Evolutionary conservation across 1,140 invertebrate genomes (phyloP).

Genomic region (Harlomillsia oculata): DNA sequence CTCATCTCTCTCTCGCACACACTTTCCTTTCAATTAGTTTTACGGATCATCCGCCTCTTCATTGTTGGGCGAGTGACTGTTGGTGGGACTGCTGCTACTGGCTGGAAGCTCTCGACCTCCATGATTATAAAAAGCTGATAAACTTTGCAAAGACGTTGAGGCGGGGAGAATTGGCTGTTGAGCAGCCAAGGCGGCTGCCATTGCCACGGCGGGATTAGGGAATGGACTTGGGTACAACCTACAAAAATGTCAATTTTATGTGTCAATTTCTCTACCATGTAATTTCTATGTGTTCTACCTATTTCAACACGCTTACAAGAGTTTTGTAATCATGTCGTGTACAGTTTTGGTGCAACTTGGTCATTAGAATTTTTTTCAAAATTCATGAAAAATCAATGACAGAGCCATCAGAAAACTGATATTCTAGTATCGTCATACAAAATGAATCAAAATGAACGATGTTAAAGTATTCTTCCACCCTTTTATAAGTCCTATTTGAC

Average conservation of each 20-base stretch:
- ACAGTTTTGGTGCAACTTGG: too few relatives aligned
- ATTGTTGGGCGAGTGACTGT: slow-evolving; percentile 33
- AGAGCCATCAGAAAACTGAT: too few relatives aligned
- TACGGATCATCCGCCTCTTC: slow-evolving; percentile 33
- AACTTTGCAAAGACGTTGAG: slow-evolving; percentile 48
- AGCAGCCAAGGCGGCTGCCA: slow-evolving; percentile 44
- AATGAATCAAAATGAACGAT: too few relatives aligned
- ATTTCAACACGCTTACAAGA: background rate
- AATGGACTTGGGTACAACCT: slow-evolving; percentile 52
- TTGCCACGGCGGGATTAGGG: slow-evolving; percentile 31
- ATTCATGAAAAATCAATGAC: too few relatives aligned
- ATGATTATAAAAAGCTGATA: slow-evolving; percentile 52
- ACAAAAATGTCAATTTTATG: slow-evolving; percentile 6
- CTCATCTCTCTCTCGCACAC: too few relatives aligned
- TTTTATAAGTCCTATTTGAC: too few relatives aligned
- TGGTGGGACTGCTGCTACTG: slow-evolving; percentile 29
- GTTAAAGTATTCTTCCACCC: too few relatives aligned
- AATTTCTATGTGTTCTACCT: background rate
- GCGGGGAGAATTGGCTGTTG: slow-evolving; percentile 52
- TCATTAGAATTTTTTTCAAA: too few relatives aligned
- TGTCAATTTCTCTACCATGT: background rate
- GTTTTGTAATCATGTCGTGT: background rate
- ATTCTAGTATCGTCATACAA: too few relatives aligned
- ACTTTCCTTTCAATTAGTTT: too few relatives aligned
- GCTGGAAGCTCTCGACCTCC: slow-evolving; percentile 25